Percentiles rank a stretch among this genome's conserved stretches.
phyloP scores from a whole-genome alignment of 2,797 vertebrate species.

The Antennarius maculatus region DNA sequence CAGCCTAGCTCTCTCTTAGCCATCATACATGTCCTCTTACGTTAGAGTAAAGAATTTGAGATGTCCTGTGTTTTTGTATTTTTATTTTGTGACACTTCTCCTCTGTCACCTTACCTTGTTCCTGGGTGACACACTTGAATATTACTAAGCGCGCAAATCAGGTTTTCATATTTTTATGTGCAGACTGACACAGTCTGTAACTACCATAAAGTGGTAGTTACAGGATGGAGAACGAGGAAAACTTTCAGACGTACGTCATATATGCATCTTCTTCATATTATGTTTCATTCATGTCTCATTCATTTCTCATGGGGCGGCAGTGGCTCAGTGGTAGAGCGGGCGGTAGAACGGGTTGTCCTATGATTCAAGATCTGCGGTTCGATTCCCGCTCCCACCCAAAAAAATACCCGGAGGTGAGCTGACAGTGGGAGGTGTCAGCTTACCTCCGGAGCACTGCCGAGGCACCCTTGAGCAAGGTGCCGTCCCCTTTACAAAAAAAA shows the following conservation, averaged over 20 bases:
- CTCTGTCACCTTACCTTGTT: constrained; percentile 14
- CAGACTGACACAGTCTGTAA: constrained; percentile 29
- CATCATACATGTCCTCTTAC: constrained; percentile 36
- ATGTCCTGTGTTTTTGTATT: constrained; percentile 33
- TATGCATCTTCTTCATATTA: constrained; percentile 45
- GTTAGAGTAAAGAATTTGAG: constrained; percentile 30
- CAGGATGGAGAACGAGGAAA: constrained; percentile 29
- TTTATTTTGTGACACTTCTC: constrained; percentile 21
- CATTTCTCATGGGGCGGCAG: too few relatives aligned
- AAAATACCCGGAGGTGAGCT: too few relatives aligned
- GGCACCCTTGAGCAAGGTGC: too few relatives aligned
- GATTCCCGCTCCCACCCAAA: too few relatives aligned
- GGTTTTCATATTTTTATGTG: constrained; percentile 13
- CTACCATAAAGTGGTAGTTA: constrained; percentile 5
- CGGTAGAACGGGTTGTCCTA: too few relatives aligned
- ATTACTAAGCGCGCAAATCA: too few relatives aligned
- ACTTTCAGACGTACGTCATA: constrained; percentile 32
- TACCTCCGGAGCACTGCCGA: too few relatives aligned
- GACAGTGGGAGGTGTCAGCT: too few relatives aligned
- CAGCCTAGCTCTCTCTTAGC: constrained; percentile 55
- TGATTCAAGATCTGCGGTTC: too few relatives aligned
- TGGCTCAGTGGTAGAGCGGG: too few relatives aligned
- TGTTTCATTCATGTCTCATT: constrained; percentile 65
- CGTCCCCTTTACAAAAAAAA: too few relatives aligned
- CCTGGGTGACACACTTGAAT: constrained; percentile 27